Conservation (phyloP, 92 coral and sea anemone species). For the Scolanthus callimorphus region DNA sequence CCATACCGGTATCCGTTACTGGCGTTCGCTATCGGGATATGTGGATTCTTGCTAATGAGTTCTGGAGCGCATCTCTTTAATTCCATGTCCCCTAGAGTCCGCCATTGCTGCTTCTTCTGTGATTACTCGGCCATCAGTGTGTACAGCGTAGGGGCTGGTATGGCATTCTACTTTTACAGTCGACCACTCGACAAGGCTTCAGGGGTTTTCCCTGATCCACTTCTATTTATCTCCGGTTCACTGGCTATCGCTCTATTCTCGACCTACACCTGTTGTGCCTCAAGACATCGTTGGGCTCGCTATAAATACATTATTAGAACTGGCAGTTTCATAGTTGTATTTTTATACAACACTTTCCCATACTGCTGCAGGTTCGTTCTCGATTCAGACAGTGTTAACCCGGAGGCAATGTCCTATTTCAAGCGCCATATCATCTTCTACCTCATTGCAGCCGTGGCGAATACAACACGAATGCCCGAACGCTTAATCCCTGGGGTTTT, state of each 20-base stretch:
- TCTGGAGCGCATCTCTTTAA: constrained; percentile 96
- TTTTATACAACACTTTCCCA: constrained; percentile 77
- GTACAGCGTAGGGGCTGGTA: constrained; percentile 94
- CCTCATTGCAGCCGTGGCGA: constrained; percentile 80
- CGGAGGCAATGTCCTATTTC: constrained; percentile 64
- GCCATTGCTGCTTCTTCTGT: constrained; percentile 93
- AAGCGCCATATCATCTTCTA: constrained; percentile 76
- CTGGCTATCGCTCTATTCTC: constrained; percentile 68
- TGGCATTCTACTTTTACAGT: constrained; percentile 87
- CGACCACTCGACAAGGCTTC: constrained; percentile 47
- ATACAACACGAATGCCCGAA: constrained; percentile 86
- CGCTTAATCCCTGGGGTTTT: constrained; percentile 87
- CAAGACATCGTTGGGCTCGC: constrained; percentile 89
- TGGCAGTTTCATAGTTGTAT: constrained; percentile 73
- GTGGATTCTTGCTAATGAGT: constrained; percentile 94
- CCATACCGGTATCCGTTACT: constrained; percentile 74
- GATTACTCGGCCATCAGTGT: constrained; percentile 95
- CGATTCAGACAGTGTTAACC: constrained; percentile 38
- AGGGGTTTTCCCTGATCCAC: constrained; percentile 47
- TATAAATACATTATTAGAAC: constrained; percentile 87
- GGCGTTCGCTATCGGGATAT: constrained; percentile 86
- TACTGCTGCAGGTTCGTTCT: constrained; percentile 57
- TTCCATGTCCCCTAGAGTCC: constrained; percentile 92
- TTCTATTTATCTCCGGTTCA: constrained; percentile 56
- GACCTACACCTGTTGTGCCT: constrained; percentile 89